Evolutionary conservation across 2,113 vertebrate species (phyloP).

Genomic region (Lophotis ruficrista): DNA sequence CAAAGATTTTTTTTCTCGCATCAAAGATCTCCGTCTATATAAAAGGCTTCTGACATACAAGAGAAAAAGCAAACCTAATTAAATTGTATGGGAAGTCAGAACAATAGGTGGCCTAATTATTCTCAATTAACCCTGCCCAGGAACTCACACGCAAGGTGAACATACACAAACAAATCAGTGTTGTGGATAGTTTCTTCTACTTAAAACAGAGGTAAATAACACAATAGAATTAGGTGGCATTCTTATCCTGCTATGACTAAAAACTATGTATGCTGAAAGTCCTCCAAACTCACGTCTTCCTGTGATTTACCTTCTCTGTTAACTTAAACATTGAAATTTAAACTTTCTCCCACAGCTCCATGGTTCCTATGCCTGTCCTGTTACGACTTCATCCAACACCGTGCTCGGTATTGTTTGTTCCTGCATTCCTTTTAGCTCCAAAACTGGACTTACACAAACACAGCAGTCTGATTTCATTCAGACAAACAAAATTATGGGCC

Average conservation of each 20-base stretch:
- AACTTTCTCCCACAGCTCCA: not conserved
- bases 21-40: not conserved
- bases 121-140: constrained; percentile 25
- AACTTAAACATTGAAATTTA: not conserved
- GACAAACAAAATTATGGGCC: not conserved
- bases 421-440: not conserved
- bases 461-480: not conserved
- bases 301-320: not conserved
- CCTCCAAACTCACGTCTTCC: not conserved
- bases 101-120: not conserved
- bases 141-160: not conserved
- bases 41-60: constrained; percentile 2
- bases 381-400: not conserved
- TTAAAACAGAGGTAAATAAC: not conserved
- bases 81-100: constrained; percentile 22
- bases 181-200: not conserved
- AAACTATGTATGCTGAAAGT: not conserved
- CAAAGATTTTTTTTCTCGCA: not conserved
- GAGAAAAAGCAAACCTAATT: constrained; percentile 35
- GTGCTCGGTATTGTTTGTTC: not conserved
- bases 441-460: not conserved
- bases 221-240: not conserved
- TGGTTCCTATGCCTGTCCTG: not conserved
- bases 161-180: not conserved
- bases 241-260: not conserved